phyloP scores from a whole-genome alignment of 2,113 vertebrate species.

The Neoarius graeffei region DNA sequence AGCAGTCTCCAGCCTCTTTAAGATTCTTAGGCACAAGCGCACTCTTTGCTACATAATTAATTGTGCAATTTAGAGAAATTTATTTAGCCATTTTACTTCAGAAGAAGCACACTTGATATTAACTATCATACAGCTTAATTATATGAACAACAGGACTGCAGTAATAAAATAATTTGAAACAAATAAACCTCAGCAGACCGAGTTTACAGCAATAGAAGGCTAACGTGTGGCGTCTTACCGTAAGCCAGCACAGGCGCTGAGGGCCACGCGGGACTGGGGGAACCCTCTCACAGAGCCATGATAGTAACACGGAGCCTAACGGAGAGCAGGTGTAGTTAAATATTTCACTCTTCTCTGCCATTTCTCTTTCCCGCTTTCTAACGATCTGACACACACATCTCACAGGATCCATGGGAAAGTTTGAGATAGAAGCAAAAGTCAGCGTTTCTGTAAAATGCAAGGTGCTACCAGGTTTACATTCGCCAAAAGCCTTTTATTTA shows the following conservation, averaged over 20 bases:
- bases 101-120: neutral
- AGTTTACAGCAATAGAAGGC: neutral
- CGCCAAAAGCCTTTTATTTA: neutral
- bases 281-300: conserved; percentile 73
- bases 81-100: neutral
- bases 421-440: neutral
- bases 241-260: conserved; percentile 85
- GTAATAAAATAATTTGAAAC: neutral
- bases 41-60: neutral
- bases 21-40: neutral
- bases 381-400: neutral
- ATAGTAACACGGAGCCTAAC: conserved; percentile 85
- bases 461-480: neutral
- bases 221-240: conserved; percentile 70
- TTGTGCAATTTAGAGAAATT: neutral
- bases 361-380: neutral
- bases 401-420: neutral
- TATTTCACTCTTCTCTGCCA: neutral
- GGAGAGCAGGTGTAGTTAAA: conserved; percentile 17
- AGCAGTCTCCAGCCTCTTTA: neutral
- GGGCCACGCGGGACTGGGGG: conserved; percentile 72
- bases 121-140: neutral
- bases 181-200: neutral
- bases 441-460: neutral
- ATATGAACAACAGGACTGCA: neutral